Evolutionary conservation across 2,113 vertebrate species (phyloP), one percentile per base, ranked within the genome.

Genomic region (Zosterops japonicus): DNA sequence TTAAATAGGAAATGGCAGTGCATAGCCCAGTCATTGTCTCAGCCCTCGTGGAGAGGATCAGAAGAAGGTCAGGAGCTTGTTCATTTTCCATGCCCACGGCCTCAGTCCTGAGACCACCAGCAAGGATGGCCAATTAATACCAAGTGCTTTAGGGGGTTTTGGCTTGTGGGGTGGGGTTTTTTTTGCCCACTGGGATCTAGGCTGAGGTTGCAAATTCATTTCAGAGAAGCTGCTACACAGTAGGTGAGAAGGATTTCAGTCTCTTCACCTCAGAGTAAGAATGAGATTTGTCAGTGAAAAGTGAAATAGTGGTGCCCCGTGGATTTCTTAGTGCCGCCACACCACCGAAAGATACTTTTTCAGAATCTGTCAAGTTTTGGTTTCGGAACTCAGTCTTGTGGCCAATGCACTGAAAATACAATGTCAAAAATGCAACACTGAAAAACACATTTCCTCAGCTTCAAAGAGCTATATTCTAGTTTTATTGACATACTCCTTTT

Each of bases 1-100:
- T 97, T 95, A 97, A 95, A 97, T 95, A 95, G 95, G 93, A 96
- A 95, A 93, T 95, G 93, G 92, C 93, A 95, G 88, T 57, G 79
- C 96, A 86, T 92, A 93, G 92, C 94, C 93, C 71, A 95, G 88
- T 77, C 96, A 95, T 95, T 95, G 95, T 96, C 90, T 95, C 94
- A 93, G 87, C 85, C 92, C 90, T 97, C 16, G 14, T 92, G 93
- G 92, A 96, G 87, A 97, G 93, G 93, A 96, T 96, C 95, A 96
- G 87, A 96, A 96, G 93, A 71, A 95, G 90, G 94, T 96, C 96
- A 96, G 90, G 86, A 94, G 93, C 93, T 92, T 78, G 88, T 93
- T 96, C 96, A 61, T 95, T 96, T 96, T 94, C 79, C 31, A 41
- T 94, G 88, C 88, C 95, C 68, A 68, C 3, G 7, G 93, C 90